Evolutionary conservation across 2,113 vertebrate genomes (phyloP), one percentile per base, ranked within the genome.

Genomic region (Eptatretus burgeri): DNA sequence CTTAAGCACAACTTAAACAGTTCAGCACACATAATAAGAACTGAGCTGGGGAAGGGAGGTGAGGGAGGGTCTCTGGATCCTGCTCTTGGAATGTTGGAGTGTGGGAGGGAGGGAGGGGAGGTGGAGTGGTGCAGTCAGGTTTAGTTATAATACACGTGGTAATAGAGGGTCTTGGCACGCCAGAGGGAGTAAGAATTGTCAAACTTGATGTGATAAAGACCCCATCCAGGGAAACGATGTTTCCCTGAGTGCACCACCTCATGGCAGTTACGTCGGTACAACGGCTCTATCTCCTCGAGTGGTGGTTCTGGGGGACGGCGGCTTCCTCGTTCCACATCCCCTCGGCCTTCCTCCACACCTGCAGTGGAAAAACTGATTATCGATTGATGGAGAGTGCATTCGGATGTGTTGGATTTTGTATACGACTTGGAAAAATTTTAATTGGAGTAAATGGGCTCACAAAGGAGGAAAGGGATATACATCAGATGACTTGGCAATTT

Each of bases 161-260:
- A 95, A 75, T 87, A 95, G 17, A 98, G 82, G 66, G 83, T 94
- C 78, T 98, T 98, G 70, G 93, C 93, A 72, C 91, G 77, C 69
- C 93, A 85, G 27, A 98, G 79, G 2, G 89, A 95, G 74, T 95
- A 98, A 0, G 91, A 95, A 76, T 98, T 98, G 73, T 98, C 91
- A 9, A 98, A 93, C 71, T 95, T 98, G 50, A 98, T 77, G 69
- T 86, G 78, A 73, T 98, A 98, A 52, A 93, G 81, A 70, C 91
- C 91, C 68, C 93, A 84, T 5, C 91, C 91, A 3, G 86, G 89
- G 71, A 89, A 98, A 49, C 91, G 78, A 0, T 98, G 91, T 72
- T 80, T 88, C 50, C 89, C 91, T 1, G 81, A 81, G 62, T 83
- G 81, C 19, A 94, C 85, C 2, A 80, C 77, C 66, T 78, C 69